Base-by-base conservation (phyloP, 2,113 vertebrate species). In the Cranoglanis bouderius region DNA sequence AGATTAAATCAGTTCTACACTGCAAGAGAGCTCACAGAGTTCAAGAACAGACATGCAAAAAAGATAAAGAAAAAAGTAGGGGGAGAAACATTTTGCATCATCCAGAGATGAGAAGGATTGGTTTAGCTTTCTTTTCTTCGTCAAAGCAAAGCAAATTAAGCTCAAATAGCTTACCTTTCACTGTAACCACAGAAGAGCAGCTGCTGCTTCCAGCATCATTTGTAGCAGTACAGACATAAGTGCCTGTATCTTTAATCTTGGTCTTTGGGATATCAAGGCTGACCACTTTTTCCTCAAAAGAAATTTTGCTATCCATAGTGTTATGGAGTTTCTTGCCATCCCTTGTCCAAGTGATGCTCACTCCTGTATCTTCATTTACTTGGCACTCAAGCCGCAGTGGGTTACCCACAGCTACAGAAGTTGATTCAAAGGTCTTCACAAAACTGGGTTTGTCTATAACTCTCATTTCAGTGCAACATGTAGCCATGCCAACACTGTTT, bases 201-300 rank as follows among this genome's bases (percentile, higher is more conserved):
- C 95, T 96, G 51, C 96, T 97, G 93, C 97, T 97, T 88, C 98
- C 98, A 91, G 98, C 98, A 94, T 99, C 98, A 29, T 99, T 99
- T 32, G 96, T 93, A 91, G 97, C 97, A 91, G 96, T 98, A 91
- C 98, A 99, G 21, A 96, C 91, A 89, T 99, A 99, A 84, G 95
- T 97, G 89, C 98, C 98, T 84, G 98, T 97, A 95, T 99, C 98
- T 95, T 98, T 99, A 65, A 97, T 90, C 91, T 98, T 99, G 92
- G 97, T 96, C 93, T 98, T 96, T 26, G 96, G 96, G 91, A 99
- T 99, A 90, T 99, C 98, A 93, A 99, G 97, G 0, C 96, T 95
- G 72, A 97, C 97, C 91, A 97, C 95, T 95, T 98, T 99, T 92
- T 99, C 98, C 94, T 99, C 98, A 96, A 99, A 99, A 93, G 93